Evolutionary conservation across 1,140 invertebrate genomes (phyloP).

Genomic region (Drosophila setifemur): DNA sequence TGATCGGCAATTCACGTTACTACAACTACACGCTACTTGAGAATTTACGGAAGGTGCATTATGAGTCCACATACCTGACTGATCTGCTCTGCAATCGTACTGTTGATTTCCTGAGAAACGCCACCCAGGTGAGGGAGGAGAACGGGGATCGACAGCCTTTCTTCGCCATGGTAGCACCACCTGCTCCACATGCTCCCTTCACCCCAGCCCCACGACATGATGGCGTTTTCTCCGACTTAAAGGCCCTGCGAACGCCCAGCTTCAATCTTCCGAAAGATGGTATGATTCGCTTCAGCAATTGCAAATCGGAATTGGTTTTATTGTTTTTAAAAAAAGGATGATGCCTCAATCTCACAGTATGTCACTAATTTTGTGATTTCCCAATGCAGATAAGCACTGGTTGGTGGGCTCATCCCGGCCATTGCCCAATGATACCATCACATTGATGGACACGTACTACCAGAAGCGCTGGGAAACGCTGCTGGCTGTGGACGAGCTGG

Average conservation of each 20-base stretch:
- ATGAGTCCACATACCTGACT: conserved; percentile 90
- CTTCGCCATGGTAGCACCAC: conserved; percentile 92
- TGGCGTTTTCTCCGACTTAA: conserved; percentile 85
- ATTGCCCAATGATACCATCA: conserved; percentile 84
- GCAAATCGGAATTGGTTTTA: not conserved
- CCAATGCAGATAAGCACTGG: conserved; percentile 89
- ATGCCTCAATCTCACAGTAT: no score
- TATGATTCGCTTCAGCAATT: not conserved
- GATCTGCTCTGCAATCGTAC: conserved; percentile 88
- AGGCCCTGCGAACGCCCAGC: conserved; percentile 87
- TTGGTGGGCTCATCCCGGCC: conserved; percentile 87
- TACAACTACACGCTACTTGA: conserved; percentile 94
- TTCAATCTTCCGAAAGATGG: conserved; percentile 85
- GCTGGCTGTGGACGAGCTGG: conserved; percentile 93
- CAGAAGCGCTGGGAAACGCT: conserved; percentile 89
- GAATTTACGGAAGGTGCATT: conserved; percentile 87
- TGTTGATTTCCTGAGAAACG: conserved; percentile 84
- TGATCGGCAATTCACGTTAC: conserved; percentile 93
- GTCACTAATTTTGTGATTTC: conserved; percentile 10
- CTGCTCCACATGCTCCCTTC: conserved; percentile 93
- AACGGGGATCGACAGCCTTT: conserved; percentile 84
- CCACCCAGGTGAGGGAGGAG: not conserved
- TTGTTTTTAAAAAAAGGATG: no score
- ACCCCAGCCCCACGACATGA: conserved; percentile 89
- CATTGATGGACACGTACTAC: conserved; percentile 87